Evolutionary conservation across 1,140 invertebrate species (phyloP), one percentile per base, ranked within the genome.

Genomic region (Cecropterus lyciades): DNA sequence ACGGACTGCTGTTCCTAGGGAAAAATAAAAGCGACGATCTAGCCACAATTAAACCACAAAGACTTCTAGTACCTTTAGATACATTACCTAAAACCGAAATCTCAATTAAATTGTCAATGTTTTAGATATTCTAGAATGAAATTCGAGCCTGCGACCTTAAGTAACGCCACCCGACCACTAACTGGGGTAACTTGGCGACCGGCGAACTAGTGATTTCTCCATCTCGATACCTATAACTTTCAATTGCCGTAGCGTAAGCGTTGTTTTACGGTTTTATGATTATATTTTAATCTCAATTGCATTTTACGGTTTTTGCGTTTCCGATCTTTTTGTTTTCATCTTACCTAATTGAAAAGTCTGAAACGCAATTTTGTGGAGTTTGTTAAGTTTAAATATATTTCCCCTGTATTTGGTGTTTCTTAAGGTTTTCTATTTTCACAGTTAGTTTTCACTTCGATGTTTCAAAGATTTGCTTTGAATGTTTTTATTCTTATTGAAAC

Each of bases 121-220:
- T 14, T 43, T 14, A 43, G 40, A 43, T 14, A 43, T 43, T 43
- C n/a, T 43, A 43, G 30, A 55, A 43, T 43, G 53, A 6, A 56
- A 56, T 43, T 43, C 6, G 53, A 56, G 17, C 33, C 40, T 42
- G 53, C 20, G 53, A 56, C 53, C 53, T 56, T 56, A 56, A 55
- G 53, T 56, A 56, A 43, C 53, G 53, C 53, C 53, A 56, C 53
- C 17, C 53, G 17, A 56, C 53, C 53, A 56, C 53, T 56, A 43
- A 56, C 53, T 56, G 53, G 30, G 43, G 37, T 43, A 43, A 56
- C 53, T 42, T 17, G 53, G 15, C 20, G 20, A 20, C 20, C 20
- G n/a, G n/a, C 16, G 15, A 46, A 17, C 45, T 46, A 10, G 53
- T 56, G 53, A 56, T 56, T 42, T 56, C 53, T 24, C 53, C 37